These are phyloP conservation scores for Apodemia hepburni DNA, from an alignment of 2,888 invertebrate genomes.

Conservation along the genomic window DNA sequence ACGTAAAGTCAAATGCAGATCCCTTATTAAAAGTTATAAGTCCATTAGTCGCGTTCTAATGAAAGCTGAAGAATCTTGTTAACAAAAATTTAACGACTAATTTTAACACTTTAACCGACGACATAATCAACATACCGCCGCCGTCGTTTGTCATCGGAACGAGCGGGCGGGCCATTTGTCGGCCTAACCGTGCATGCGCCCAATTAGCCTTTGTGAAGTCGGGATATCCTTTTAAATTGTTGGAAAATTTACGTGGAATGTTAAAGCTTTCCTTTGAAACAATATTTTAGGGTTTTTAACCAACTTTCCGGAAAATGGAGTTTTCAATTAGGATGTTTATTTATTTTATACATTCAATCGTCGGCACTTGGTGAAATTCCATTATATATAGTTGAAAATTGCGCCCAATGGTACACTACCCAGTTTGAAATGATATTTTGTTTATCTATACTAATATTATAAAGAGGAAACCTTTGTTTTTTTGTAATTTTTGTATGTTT, in stretches of 20 bases:
- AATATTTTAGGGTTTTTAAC: too few species aligned
- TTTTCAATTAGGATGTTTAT: too few species aligned
- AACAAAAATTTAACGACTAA: conserved; percentile 17
- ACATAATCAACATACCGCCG: conserved; percentile 33
- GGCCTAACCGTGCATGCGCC: conserved; percentile 4
- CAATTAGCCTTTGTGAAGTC: conserved; percentile 18
- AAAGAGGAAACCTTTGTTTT: too few species aligned
- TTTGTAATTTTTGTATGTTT: too few species aligned
- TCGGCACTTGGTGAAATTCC: too few species aligned
- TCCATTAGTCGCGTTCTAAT: not conserved
- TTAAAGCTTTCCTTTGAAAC: too few species aligned
- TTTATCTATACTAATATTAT: too few species aligned
- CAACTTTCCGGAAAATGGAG: too few species aligned
- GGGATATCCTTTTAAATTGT: conserved; percentile 8
- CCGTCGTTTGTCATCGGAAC: conserved; percentile 19
- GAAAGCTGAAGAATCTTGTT: conserved; percentile 17
- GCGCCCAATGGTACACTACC: too few species aligned
- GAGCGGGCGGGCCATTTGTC: conserved; percentile 16
- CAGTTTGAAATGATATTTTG: too few species aligned
- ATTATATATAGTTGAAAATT: too few species aligned
- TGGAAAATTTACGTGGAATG: not conserved
- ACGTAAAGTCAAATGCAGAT: not conserved
- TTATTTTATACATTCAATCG: too few species aligned
- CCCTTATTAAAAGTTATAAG: not conserved
- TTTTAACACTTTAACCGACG: conserved; percentile 28